Conservation (phyloP, 2,797 vertebrate genomes). For the Phalanger gymnotis region DNA sequence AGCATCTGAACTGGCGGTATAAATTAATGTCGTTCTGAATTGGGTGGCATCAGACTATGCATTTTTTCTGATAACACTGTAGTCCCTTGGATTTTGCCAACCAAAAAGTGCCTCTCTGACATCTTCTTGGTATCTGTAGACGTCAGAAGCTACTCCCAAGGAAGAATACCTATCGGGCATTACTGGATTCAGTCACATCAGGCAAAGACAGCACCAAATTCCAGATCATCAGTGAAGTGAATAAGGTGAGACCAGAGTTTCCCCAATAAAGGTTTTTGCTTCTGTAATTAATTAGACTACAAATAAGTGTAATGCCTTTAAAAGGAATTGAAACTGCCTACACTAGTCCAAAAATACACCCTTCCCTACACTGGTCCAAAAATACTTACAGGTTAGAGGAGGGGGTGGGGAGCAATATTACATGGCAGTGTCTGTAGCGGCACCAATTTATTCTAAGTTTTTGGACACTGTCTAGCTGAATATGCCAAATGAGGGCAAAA, state of each 20-base stretch:
- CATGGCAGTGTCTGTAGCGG: neutral
- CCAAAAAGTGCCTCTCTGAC: slow-evolving; percentile 38
- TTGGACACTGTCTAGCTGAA: neutral
- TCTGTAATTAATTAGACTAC: slow-evolving; percentile 43
- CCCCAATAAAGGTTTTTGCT: slow-evolving; percentile 43
- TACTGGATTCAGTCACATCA: slow-evolving; percentile 88
- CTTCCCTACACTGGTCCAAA: slow-evolving; percentile 37
- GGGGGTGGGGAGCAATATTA: neutral
- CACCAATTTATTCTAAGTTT: neutral
- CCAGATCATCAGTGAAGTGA: slow-evolving; percentile 85
- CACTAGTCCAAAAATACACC: slow-evolving; percentile 40
- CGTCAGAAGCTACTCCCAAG: slow-evolving; percentile 88
- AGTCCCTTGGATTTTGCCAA: slow-evolving; percentile 19
- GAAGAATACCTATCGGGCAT: slow-evolving; percentile 83
- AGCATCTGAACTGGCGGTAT: slow-evolving; percentile 15
- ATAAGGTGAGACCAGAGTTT: slow-evolving; percentile 87
- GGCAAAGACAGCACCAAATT: slow-evolving; percentile 86
- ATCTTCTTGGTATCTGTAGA: slow-evolving; percentile 81
- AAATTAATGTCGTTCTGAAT: slow-evolving; percentile 21
- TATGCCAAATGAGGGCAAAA: slow-evolving; percentile 11
- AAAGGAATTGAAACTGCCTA: slow-evolving; percentile 53
- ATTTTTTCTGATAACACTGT: neutral
- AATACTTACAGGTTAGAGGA: slow-evolving; percentile 30
- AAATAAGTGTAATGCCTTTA: slow-evolving; percentile 42
- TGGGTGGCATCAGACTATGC: slow-evolving; percentile 4